These are phyloP conservation scores for Drosophila virilis DNA, from an alignment of 1,140 invertebrate species.

Conservation along the genomic window DNA sequence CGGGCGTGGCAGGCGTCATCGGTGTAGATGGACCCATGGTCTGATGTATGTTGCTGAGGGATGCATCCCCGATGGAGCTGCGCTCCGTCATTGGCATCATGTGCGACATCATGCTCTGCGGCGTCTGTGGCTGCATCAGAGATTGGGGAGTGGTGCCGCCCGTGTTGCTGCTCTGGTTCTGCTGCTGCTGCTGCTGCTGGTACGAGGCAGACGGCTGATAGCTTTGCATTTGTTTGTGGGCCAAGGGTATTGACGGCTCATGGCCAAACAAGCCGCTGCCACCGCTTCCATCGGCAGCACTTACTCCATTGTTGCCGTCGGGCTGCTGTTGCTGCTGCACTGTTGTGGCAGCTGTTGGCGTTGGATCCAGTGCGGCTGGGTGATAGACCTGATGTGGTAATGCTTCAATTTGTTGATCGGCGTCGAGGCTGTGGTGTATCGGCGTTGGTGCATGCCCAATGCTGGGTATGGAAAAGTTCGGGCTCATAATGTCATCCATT, in stretches of 20 bases:
- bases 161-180: constrained; percentile 85
- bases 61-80: constrained; percentile 70
- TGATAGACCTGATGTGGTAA: constrained; percentile 90
- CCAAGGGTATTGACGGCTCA: constrained; percentile 79
- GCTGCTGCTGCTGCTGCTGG: constrained; percentile 51
- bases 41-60: constrained; percentile 85
- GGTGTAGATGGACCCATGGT: constrained; percentile 91
- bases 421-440: constrained; percentile 92
- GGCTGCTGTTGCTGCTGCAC: constrained; percentile 30
- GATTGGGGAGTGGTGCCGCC: constrained; percentile 88
- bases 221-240: constrained; percentile 88
- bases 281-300: constrained; percentile 23
- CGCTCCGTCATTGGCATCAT: constrained; percentile 88
- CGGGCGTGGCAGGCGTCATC: constrained; percentile 97
- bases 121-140: constrained; percentile 94
- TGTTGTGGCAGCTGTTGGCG: constrained; percentile 72
- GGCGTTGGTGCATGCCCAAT: constrained; percentile 90
- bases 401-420: constrained; percentile 88
- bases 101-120: constrained; percentile 94
- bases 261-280: constrained; percentile 63
- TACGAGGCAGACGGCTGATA: constrained; percentile 63
- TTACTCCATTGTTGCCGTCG: constrained; percentile 38
- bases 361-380: constrained; percentile 86
- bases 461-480: constrained; percentile 94
- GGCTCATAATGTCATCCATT: constrained; percentile 93